Evolutionary conservation across 2,888 invertebrate genomes (phyloP).

Genomic region (Meghimatium bilineatum): DNA sequence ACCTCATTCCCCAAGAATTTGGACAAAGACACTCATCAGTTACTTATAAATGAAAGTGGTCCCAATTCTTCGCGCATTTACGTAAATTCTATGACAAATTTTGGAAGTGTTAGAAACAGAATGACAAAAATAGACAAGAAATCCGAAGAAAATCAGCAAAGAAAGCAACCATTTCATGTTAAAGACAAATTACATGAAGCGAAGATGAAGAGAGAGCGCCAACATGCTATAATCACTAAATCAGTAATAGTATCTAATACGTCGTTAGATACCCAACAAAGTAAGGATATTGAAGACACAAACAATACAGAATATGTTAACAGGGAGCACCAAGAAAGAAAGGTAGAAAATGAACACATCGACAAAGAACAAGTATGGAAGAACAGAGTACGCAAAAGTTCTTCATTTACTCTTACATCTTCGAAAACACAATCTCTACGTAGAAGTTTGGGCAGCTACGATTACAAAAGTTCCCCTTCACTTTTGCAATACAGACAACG

Average conservation of each 20-base stretch:
- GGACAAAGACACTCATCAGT: background rate
- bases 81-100: background rate
- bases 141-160: too few relatives aligned
- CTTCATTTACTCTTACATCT: background rate
- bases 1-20: background rate
- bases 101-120: background rate
- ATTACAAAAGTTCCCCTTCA: background rate
- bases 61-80: background rate
- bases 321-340: too few relatives aligned
- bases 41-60: background rate
- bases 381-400: background rate
- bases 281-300: background rate
- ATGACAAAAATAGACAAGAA: background rate
- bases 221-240: too few relatives aligned
- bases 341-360: background rate
- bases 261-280: too few relatives aligned
- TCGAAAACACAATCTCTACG: background rate
- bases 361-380: conserved; percentile 21
- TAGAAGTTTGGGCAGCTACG: conserved; percentile 11
- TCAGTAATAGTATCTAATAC: too few relatives aligned
- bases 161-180: too few relatives aligned
- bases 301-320: background rate
- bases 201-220: too few relatives aligned
- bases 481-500: too few relatives aligned
- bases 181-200: too few relatives aligned